Evolutionary conservation across 1,140 invertebrate species (phyloP).

Genomic region (Trialeurodes vaporariorum): DNA sequence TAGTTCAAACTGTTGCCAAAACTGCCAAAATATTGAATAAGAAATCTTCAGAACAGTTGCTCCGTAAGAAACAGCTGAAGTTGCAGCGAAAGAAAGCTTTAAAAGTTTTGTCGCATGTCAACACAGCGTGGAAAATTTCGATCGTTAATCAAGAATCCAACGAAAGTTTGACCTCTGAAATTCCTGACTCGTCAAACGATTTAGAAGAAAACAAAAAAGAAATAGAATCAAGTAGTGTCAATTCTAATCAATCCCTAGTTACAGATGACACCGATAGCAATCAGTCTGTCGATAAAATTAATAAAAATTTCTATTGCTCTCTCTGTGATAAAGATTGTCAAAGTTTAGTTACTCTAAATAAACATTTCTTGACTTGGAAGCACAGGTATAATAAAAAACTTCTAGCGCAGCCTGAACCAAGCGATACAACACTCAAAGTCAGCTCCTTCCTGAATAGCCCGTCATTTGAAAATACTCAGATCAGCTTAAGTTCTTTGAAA

Average conservation of each 20-base stretch:
- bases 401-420: background rate
- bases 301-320: background rate
- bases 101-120: background rate
- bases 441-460: background rate
- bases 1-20: background rate
- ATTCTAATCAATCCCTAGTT: background rate
- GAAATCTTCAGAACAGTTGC: background rate
- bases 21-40: background rate
- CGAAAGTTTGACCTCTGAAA: background rate
- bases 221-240: background rate
- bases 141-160: background rate
- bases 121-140: background rate
- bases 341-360: background rate
- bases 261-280: too few species aligned
- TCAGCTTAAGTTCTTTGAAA: constrained; percentile 3
- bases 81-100: background rate
- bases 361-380: background rate
- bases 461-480: background rate
- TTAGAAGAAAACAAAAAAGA: background rate
- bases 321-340: background rate
- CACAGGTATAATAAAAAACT: background rate
- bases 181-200: background rate
- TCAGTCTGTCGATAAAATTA: too few species aligned
- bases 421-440: background rate
- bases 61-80: background rate